Evolutionary conservation across 1,140 invertebrate species (phyloP), one percentile per base, ranked within the genome.

Genomic region (Drosophila ananassae): DNA sequence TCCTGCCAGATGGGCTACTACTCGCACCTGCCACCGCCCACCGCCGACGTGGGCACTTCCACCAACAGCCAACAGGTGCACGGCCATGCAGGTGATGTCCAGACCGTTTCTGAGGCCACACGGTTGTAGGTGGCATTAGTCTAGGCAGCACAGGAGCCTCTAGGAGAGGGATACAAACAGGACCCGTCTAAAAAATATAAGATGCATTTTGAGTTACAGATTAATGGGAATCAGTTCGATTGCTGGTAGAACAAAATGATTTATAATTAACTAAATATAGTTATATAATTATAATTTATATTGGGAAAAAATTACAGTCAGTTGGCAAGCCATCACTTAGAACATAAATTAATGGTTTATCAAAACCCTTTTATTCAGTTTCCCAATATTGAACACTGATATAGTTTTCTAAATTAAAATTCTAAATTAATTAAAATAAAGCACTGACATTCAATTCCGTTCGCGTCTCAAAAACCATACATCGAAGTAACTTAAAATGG

Each of bases 1-100:
- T 80, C 77, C 44, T 91, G 90, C 60, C 90, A 91, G 71, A 78
- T 91, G 79, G 89, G 89, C 9, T 92, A 92, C 58, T 92, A 92
- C 37, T 92, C 91, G 4, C 89, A 92, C 68, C 75, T 92, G 69
- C 89, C 90, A 22, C 73, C 80, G 8, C 89, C 90, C 10, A 91
- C 89, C 6, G 61, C 72, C 5, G 89, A 91, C 56, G 90, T 89
- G 39, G 81, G 77, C 63, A 91, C 87, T 21, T 90, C 84, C 7
- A 79, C 84, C 46, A 60, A 28, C 30, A 77, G 62, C 12, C 74
- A 73, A 47, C 76, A 77, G 50, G 54, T 39, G 48, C 76, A 58
- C 10, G 67, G 67, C 48, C 66, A 64, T 6, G 64, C 73, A 0
- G 83, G 80, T 30, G 81, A 85, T 52, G 83, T 75, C n/a, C 56